phyloP scores from a whole-genome alignment of 2,888 invertebrate species.

The Lasioglossum malachurum region DNA sequence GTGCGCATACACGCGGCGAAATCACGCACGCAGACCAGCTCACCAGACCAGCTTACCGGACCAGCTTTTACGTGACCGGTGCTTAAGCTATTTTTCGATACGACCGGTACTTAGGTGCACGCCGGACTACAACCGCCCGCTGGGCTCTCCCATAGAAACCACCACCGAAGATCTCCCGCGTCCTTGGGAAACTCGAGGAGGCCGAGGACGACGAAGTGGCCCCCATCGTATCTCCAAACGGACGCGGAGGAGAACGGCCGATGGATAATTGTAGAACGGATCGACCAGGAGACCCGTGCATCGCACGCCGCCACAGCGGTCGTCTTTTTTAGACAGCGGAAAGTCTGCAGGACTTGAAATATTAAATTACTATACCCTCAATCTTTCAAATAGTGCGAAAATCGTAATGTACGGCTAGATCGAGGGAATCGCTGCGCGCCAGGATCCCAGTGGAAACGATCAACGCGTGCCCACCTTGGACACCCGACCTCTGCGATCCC shows the following conservation, averaged over 20 bases:
- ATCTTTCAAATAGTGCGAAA: too few relatives aligned
- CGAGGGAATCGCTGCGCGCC: neutral
- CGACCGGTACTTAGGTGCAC: conserved; percentile 72
- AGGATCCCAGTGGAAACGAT: conserved; percentile 41
- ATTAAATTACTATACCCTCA: too few relatives aligned
- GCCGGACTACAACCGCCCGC: conserved; percentile 66
- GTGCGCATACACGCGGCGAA: conserved; percentile 59
- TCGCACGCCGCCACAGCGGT: neutral
- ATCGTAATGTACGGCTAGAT: too few relatives aligned
- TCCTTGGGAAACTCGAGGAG: conserved; percentile 71
- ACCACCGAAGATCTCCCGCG: conserved; percentile 65
- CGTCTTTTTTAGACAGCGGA: too few relatives aligned
- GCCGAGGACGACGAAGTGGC: conserved; percentile 60
- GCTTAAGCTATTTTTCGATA: conserved; percentile 79
- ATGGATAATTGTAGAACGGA: conserved; percentile 65
- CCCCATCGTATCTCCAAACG: conserved; percentile 29
- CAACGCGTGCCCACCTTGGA: neutral
- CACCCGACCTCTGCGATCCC: neutral
- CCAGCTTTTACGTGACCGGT: conserved; percentile 78
- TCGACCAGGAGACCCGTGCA: conserved; percentile 11
- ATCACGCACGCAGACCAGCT: conserved; percentile 50
- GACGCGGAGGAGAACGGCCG: neutral
- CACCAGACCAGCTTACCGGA: conserved; percentile 24
- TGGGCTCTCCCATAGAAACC: conserved; percentile 68
- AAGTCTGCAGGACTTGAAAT: too few relatives aligned